These are phyloP conservation scores for Bugulina stolonifera DNA, from an alignment of 2,888 invertebrate genomes.

Conservation along the genomic window DNA sequence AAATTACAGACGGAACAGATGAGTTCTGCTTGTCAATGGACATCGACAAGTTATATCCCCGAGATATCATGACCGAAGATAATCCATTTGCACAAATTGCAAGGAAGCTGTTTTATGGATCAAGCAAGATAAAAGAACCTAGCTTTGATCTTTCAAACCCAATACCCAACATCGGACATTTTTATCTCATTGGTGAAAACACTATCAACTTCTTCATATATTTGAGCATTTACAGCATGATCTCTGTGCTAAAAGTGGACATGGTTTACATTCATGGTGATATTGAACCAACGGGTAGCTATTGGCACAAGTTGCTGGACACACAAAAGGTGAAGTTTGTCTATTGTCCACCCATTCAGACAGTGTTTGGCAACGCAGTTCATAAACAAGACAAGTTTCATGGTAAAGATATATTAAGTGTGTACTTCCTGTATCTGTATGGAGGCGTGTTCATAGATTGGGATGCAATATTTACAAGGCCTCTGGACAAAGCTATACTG, in stretches of 20 bases:
- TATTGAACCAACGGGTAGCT: slow-evolving; percentile 35
- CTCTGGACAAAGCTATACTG: slow-evolving; percentile 34
- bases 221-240: slow-evolving; percentile 41
- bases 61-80: slow-evolving; percentile 35
- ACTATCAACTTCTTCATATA: slow-evolving; percentile 44
- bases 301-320: slow-evolving; percentile 36
- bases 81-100: slow-evolving; percentile 34
- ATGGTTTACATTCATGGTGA: slow-evolving; percentile 44
- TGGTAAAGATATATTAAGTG: slow-evolving; percentile 44
- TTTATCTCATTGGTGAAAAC: slow-evolving; percentile 42
- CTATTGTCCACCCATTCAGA: slow-evolving; percentile 32
- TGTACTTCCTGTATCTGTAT: slow-evolving; percentile 44
- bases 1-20: background rate
- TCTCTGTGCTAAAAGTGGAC: slow-evolving; percentile 41
- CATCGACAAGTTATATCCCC: slow-evolving; percentile 33
- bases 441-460: slow-evolving; percentile 50
- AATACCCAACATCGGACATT: slow-evolving; percentile 46
- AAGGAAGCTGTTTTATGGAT: slow-evolving; percentile 36
- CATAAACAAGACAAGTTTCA: slow-evolving; percentile 38
- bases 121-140: slow-evolving; percentile 31
- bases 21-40: slow-evolving; percentile 4
- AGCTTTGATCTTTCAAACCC: slow-evolving; percentile 30
- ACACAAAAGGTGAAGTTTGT: slow-evolving; percentile 34
- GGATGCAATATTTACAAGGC: slow-evolving; percentile 45
- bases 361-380: slow-evolving; percentile 32